Conservation (phyloP, 2,113 vertebrate genomes). For the Chrysochloris asiatica region DNA sequence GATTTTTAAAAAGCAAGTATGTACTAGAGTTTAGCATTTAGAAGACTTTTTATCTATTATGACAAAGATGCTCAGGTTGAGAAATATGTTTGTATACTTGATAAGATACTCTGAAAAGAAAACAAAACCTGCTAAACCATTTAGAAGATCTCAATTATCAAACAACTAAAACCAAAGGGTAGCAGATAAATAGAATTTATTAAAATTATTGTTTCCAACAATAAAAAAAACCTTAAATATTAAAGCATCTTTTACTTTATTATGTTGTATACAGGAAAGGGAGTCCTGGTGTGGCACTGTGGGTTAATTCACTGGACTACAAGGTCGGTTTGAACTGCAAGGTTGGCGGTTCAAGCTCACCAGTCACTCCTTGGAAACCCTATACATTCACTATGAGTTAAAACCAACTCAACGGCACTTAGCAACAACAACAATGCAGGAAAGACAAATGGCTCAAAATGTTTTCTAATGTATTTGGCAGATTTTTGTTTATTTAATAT, state of each 20-base stretch:
- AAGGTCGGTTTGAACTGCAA: too few species aligned
- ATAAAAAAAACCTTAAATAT: slow-evolving; percentile 79
- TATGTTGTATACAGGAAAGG: not conserved
- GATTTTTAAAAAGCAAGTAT: not conserved
- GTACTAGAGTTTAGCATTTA: not conserved
- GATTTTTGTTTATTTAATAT: not conserved
- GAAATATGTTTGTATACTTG: not conserved
- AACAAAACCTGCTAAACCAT: not conserved
- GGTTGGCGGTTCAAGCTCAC: too few species aligned
- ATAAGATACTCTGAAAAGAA: not conserved
- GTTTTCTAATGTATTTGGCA: slow-evolving; percentile 35
- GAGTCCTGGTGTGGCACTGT: too few species aligned
- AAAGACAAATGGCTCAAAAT: slow-evolving; percentile 6
- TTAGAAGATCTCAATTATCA: slow-evolving; percentile 19
- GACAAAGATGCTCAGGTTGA: not conserved
- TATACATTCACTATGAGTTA: too few species aligned
- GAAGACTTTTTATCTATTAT: slow-evolving; percentile 16
- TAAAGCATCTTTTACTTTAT: slow-evolving; percentile 83
- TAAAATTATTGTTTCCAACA: slow-evolving; percentile 74
- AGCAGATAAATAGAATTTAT: slow-evolving; percentile 82
- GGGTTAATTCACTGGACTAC: too few species aligned
- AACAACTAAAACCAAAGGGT: slow-evolving; percentile 34
- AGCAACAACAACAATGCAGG: too few species aligned
- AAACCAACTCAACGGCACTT: too few species aligned
- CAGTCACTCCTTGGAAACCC: too few species aligned